Evolutionary conservation across 2,113 vertebrate genomes (phyloP), one percentile per base, ranked within the genome.

Genomic region (Eurystomus gularis): DNA sequence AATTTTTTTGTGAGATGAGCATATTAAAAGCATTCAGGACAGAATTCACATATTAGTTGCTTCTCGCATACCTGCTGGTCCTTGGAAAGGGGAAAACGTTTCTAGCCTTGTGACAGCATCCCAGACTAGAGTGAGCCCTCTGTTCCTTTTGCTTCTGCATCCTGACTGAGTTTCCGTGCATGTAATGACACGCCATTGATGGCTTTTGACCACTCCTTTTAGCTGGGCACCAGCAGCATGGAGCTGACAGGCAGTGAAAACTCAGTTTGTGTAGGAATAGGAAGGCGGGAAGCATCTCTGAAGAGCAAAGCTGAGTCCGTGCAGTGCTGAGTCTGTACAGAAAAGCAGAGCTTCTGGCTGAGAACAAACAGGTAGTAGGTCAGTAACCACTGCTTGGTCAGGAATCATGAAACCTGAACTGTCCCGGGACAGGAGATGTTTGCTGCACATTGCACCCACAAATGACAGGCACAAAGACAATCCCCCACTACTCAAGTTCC

Each of bases 371-470:
- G 9, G 6, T 11, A 48, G 44, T 20, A 19, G 44, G 25, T 61
- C 31, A 42, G 39, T 37, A 73, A 62, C 23, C 10, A 23, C 25
- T 51, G 33, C 16, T 58, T 16, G 14, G 26, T 42, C 0, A 51
- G 76, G 51, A 75, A 61, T 78, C 77, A 75, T 1, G 5, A 76
- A 82, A 39, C 39, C 28, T 2, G 1, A 78, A 57, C 40, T 4
- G 2, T 86, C 24, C 55, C 14, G 17, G 40, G 29, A 17, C 2
- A 4, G 54, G 33, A 80, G 24, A 14, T 48, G 70, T 78, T 77
- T 60, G 20, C 76, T 12, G 19, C 35, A 31, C 1, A 0, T 37
- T 54, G 37, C 0, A 0, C n/a, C 54, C 48, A 28, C 1, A 3
- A 78, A 69, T 37, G 54, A 49, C 58, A 82, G 58, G 40, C 39